Percentiles rank a stretch among this genome's conserved stretches.
These are phyloP conservation scores for Drosophila fuyamai DNA, from an alignment of 1,140 invertebrate genomes.

Conservation along the genomic window DNA sequence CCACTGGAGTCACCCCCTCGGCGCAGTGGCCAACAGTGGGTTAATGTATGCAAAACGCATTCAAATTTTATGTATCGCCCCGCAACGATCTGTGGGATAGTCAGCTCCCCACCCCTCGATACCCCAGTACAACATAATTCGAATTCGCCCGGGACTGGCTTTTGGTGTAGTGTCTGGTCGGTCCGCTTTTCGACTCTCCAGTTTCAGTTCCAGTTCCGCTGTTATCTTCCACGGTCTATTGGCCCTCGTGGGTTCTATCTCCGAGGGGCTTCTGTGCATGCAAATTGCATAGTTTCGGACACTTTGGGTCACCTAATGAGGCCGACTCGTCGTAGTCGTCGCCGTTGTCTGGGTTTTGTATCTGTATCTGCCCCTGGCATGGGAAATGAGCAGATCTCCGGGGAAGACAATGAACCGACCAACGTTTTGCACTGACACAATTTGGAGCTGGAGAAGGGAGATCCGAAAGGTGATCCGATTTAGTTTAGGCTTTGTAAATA, in stretches of 20 bases:
- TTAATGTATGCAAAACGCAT: constrained; percentile 83
- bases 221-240: constrained; percentile 77
- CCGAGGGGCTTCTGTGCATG: constrained; percentile 70
- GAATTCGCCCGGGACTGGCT: constrained; percentile 64
- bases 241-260: constrained; percentile 63
- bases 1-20: constrained; percentile 25
- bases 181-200: background rate
- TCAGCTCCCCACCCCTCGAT: constrained; percentile 3
- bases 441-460: constrained; percentile 19
- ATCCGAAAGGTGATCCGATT: constrained; percentile 37
- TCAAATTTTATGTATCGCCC: constrained; percentile 82
- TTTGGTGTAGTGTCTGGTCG: constrained; percentile 22
- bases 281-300: constrained; percentile 80
- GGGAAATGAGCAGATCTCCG: constrained; percentile 46
- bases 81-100: constrained; percentile 61
- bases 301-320: constrained; percentile 81
- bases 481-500: background rate
- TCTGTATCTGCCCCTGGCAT: constrained; percentile 50
- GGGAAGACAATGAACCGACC: constrained; percentile 17
- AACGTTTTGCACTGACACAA: constrained; percentile 37
- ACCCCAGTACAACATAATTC: constrained; percentile 73
- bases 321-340: constrained; percentile 47
- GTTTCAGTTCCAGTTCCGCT: constrained; percentile 37
- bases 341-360: constrained; percentile 5
- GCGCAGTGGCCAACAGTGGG: constrained; percentile 61